Conservation (phyloP, 2,113 vertebrate species). For the Menidia beryllina region DNA sequence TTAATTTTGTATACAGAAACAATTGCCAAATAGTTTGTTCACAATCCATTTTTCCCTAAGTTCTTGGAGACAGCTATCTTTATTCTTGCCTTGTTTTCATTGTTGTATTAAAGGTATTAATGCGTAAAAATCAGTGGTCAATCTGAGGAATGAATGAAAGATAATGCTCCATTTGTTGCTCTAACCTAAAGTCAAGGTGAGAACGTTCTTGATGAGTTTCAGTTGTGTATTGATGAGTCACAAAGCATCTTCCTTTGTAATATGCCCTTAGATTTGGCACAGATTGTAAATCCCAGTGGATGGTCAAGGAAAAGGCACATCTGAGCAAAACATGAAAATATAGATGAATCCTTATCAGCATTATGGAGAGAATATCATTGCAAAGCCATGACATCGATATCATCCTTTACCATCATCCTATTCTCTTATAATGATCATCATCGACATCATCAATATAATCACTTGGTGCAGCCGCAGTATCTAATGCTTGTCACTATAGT, state of each 20-base stretch:
- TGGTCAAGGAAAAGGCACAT: not conserved
- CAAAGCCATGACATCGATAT: slow-evolving; percentile 1
- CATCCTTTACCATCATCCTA: not conserved
- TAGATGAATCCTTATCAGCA: slow-evolving; percentile 15
- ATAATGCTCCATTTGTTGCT: not conserved
- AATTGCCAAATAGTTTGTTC: too few species aligned
- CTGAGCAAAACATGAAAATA: slow-evolving; percentile 1
- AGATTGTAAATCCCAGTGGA: not conserved
- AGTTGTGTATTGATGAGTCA: slow-evolving; percentile 11
- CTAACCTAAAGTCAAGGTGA: not conserved
- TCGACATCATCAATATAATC: slow-evolving; percentile 37
- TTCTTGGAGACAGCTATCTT: too few species aligned
- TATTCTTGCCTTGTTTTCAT: not conserved
- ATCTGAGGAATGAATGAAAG: not conserved
- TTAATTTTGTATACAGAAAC: too few species aligned
- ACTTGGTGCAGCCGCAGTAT: slow-evolving; percentile 20
- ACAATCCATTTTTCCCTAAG: too few species aligned
- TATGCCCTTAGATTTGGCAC: slow-evolving; percentile 26
- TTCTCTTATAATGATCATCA: slow-evolving; percentile 9
- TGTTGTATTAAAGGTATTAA: not conserved
- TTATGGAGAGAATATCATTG: slow-evolving; percentile 9
- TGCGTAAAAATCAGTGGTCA: not conserved
- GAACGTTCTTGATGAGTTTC: not conserved
- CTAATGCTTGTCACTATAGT: slow-evolving; percentile 37
- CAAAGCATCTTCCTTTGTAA: slow-evolving; percentile 17